Evolutionary conservation across 2,797 vertebrate species (phyloP), one percentile per base, ranked within the genome.

Genomic region (Tapera naevia): DNA sequence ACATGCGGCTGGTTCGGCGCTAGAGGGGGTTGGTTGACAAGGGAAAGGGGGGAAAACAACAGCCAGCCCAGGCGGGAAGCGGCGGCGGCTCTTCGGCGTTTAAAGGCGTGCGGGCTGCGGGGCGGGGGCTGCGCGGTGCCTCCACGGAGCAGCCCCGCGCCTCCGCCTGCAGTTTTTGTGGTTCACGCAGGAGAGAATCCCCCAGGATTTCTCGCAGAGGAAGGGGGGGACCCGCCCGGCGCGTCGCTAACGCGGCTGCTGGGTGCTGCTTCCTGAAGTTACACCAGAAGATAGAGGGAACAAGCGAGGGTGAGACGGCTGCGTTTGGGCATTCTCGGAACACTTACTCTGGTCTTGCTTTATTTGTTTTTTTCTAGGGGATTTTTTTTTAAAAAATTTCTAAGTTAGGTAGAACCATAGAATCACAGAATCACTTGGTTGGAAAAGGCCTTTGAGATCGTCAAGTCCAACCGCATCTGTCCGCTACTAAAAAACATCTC

Each of bases 11-110:
- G 18, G 23, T 51, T 93, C 18, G 66, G 97, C 97, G 96, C 98
- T 98, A 97, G 98, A 96, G 97, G 97, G 97, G 88, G 97, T 82
- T 96, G 91, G 97, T 74, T 6, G 91, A 97, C 97, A 95, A 95
- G 94, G 86, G 30, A 92, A 67, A n/a, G 67, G 32, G 39, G 30
- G 15, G 17, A 28, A 14, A 17, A 11, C 33, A 33, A 33, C 13
- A 30, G 4, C 9, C 27, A 16, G 23, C 50, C 72, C 53, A 13
- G 45, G 39, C 39, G 39, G 39, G 39, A 14, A 41, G 39, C 39
- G 14, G 39, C 39, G 39, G 39, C 39, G 39, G 10, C 39, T 39
- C 39, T 41, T 14, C 39, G 39, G 10, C 39, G 61, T 54, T 61
- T 13, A 2, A 5, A 65, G 46, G 74, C 13, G 56, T 17, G 46